phyloP scores from a whole-genome alignment of 2,888 invertebrate species.

The Cepaea hortensis region DNA sequence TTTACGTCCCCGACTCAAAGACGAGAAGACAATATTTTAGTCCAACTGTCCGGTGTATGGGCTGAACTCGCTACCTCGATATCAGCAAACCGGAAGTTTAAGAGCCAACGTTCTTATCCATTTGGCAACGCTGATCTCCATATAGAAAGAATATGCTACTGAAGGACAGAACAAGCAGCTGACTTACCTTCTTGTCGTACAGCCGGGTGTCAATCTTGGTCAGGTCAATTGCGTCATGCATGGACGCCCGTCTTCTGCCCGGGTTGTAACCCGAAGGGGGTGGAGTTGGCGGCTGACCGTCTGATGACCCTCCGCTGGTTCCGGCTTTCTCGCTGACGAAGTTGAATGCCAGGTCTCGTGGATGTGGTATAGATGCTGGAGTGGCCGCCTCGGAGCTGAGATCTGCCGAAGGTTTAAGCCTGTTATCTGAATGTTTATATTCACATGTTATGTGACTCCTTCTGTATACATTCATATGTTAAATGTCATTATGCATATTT shows the following conservation, averaged over 20 bases:
- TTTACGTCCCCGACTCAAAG: no score
- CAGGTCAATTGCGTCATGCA: slow-evolving; percentile 83
- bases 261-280: slow-evolving; percentile 58
- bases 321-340: slow-evolving; percentile 62
- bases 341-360: slow-evolving; percentile 64
- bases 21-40: no score
- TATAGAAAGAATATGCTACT: neutral
- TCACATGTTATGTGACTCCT: no score
- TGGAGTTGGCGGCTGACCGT: slow-evolving; percentile 56
- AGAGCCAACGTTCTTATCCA: no score
- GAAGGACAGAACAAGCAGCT: neutral
- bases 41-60: no score
- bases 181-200: slow-evolving; percentile 71
- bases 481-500: no score
- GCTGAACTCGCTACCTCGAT: no score
- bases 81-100: no score
- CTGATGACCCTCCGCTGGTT: slow-evolving; percentile 57
- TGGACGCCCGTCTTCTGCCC: slow-evolving; percentile 75
- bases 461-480: no score
- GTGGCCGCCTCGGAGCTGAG: slow-evolving; percentile 62
- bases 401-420: slow-evolving; percentile 41
- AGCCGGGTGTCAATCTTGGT: slow-evolving; percentile 73
- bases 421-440: no score
- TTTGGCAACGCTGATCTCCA: no score
- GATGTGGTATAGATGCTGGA: slow-evolving; percentile 61